Evolutionary conservation across 2,888 invertebrate genomes (phyloP).

Genomic region (Bombylius discolor): DNA sequence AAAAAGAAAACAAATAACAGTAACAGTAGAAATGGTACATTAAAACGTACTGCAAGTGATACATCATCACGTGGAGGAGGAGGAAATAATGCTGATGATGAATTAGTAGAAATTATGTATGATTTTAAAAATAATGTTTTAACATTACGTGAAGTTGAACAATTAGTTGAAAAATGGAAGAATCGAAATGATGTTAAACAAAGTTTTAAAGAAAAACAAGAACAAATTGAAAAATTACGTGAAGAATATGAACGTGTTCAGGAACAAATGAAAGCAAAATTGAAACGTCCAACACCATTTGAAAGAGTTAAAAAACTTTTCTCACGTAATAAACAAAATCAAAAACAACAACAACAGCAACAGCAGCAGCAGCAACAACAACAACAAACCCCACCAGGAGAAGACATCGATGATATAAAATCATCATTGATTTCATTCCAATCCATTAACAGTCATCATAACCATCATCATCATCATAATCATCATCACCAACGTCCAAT

Average conservation of each 20-base stretch:
- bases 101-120: slow-evolving; percentile 73
- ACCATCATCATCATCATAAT: slow-evolving; percentile 7
- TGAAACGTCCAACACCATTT: slow-evolving; percentile 68
- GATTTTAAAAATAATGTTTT: slow-evolving; percentile 83
- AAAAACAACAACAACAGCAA: neutral
- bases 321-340: slow-evolving; percentile 45
- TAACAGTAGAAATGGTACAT: slow-evolving; percentile 22
- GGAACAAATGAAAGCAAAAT: slow-evolving; percentile 56
- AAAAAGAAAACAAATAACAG: slow-evolving; percentile 12
- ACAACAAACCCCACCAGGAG: neutral
- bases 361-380: neutral
- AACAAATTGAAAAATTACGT: slow-evolving; percentile 66
- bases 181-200: slow-evolving; percentile 77
- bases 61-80: slow-evolving; percentile 26
- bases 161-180: slow-evolving; percentile 74
- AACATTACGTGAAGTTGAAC: slow-evolving; percentile 71
- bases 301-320: slow-evolving; percentile 66
- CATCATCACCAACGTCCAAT: slow-evolving; percentile 44
- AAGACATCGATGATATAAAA: slow-evolving; percentile 29
- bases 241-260: slow-evolving; percentile 73
- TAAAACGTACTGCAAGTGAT: slow-evolving; percentile 33
- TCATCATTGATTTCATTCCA: slow-evolving; percentile 30
- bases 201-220: slow-evolving; percentile 72
- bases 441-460: slow-evolving; percentile 18
- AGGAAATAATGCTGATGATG: slow-evolving; percentile 44